A percentile compares a stretch with the other conserved stretches of the same genome.
phyloP scores from a whole-genome alignment of 2,797 vertebrate species.

The Channallabes apus region DNA sequence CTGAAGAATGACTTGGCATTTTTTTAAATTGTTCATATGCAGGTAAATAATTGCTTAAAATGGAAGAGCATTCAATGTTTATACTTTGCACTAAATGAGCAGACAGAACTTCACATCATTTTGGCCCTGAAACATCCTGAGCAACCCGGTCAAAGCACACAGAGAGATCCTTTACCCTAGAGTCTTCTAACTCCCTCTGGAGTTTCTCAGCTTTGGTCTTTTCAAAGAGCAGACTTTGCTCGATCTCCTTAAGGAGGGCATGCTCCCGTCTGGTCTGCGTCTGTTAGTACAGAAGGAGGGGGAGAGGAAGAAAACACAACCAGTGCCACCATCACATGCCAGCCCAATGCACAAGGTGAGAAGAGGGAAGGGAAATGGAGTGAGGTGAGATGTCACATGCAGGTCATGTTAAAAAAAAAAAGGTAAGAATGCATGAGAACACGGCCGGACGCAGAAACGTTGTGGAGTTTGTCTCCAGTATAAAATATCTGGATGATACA shows the following conservation, averaged over 20 bases:
- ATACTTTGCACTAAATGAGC: neutral
- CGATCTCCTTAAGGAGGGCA: constrained; percentile 93
- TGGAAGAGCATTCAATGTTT: neutral
- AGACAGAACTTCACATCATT: neutral
- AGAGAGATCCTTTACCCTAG: constrained; percentile 93
- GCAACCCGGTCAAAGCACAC: constrained; percentile 61
- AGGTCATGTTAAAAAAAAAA: constrained; percentile 20
- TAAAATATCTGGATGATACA: neutral
- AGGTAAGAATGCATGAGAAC: constrained; percentile 17
- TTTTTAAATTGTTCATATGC: neutral
- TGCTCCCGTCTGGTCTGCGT: constrained; percentile 95
- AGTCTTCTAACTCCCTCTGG: constrained; percentile 97
- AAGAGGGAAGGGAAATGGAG: constrained; percentile 45
- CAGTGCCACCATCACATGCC: constrained; percentile 99
- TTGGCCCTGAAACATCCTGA: neutral
- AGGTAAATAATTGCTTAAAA: neutral
- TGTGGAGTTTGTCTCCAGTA: constrained; percentile 52
- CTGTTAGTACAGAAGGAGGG: constrained; percentile 97
- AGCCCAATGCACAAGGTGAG: constrained; percentile 80
- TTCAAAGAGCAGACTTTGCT: constrained; percentile 95
- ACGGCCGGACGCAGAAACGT: constrained; percentile 54
- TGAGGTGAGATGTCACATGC: constrained; percentile 53
- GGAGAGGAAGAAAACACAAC: constrained; percentile 99
- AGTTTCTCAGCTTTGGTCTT: constrained; percentile 99
- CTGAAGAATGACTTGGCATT: neutral